Conservation (phyloP, 2,113 vertebrate species). For the Seriola aureovittata region DNA sequence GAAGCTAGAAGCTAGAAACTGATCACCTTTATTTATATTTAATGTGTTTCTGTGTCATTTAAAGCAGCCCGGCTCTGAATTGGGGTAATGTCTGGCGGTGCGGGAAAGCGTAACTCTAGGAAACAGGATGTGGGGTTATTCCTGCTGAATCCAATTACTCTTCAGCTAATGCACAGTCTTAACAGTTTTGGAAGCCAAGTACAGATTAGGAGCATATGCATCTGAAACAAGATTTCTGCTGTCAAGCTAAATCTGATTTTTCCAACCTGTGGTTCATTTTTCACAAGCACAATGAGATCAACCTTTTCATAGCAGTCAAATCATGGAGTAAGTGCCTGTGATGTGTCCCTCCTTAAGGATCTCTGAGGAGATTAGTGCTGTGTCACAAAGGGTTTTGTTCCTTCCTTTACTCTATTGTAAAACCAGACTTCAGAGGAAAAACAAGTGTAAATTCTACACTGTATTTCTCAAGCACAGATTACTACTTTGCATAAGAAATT, state of each 20-base stretch:
- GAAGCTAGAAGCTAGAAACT: too few species aligned
- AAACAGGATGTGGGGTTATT: slow-evolving; percentile 75
- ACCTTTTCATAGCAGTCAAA: slow-evolving; percentile 32
- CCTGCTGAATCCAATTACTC: slow-evolving; percentile 82
- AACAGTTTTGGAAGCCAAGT: slow-evolving; percentile 62
- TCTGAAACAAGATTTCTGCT: slow-evolving; percentile 42
- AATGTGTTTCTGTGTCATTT: neutral
- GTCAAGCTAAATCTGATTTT: slow-evolving; percentile 45
- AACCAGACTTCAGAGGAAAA: slow-evolving; percentile 13
- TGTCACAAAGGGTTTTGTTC: slow-evolving; percentile 17
- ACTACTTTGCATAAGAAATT: neutral
- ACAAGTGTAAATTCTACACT: neutral
- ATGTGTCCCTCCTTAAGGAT: slow-evolving; percentile 33
- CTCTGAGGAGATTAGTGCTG: slow-evolving; percentile 42
- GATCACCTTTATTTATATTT: neutral
- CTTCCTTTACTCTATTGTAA: slow-evolving; percentile 21
- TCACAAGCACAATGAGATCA: slow-evolving; percentile 37
- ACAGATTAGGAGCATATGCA: slow-evolving; percentile 79
- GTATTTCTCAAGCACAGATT: neutral
- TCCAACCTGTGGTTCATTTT: slow-evolving; percentile 43
- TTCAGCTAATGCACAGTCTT: slow-evolving; percentile 74
- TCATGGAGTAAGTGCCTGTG: slow-evolving; percentile 29
- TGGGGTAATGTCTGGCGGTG: slow-evolving; percentile 28
- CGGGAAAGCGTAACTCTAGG: slow-evolving; percentile 24
- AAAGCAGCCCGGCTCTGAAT: slow-evolving; percentile 4